These are phyloP conservation scores for Dyspetes luteomarginatus DNA, from an alignment of 2,888 invertebrate genomes.

Conservation along the genomic window DNA sequence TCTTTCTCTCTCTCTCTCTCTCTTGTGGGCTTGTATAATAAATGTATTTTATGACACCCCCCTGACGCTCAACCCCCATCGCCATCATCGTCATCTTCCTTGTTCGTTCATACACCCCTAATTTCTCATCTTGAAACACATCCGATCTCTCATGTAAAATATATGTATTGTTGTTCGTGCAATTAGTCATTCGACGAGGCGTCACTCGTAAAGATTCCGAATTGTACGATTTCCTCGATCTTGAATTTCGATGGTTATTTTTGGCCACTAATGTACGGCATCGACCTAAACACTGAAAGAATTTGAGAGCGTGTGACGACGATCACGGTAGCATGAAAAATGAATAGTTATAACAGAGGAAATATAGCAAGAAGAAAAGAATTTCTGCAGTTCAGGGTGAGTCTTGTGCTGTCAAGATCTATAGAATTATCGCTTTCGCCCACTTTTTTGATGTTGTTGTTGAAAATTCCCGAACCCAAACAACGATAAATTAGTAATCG, in stretches of 20 bases:
- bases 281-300: too few relatives aligned
- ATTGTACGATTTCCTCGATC: conserved; percentile 76
- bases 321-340: too few relatives aligned
- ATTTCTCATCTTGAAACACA: conserved; percentile 58
- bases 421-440: too few relatives aligned
- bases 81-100: conserved; percentile 49
- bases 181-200: conserved; percentile 81
- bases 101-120: background rate
- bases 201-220: conserved; percentile 78
- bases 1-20: conserved; percentile 71
- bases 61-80: conserved; percentile 49
- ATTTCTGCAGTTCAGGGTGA: too few relatives aligned
- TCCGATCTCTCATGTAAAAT: conserved; percentile 75
- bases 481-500: too few relatives aligned
- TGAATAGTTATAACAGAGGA: too few relatives aligned
- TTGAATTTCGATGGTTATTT: conserved; percentile 72
- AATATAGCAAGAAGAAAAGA: too few relatives aligned
- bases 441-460: too few relatives aligned
- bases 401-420: too few relatives aligned
- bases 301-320: too few relatives aligned
- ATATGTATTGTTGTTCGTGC: conserved; percentile 81
- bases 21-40: conserved; percentile 54
- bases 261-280: too few relatives aligned
- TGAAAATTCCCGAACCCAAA: too few relatives aligned
- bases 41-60: conserved; percentile 66